Evolutionary conservation across 2,113 vertebrate species (phyloP).

Genomic region (Platysteira castanea): DNA sequence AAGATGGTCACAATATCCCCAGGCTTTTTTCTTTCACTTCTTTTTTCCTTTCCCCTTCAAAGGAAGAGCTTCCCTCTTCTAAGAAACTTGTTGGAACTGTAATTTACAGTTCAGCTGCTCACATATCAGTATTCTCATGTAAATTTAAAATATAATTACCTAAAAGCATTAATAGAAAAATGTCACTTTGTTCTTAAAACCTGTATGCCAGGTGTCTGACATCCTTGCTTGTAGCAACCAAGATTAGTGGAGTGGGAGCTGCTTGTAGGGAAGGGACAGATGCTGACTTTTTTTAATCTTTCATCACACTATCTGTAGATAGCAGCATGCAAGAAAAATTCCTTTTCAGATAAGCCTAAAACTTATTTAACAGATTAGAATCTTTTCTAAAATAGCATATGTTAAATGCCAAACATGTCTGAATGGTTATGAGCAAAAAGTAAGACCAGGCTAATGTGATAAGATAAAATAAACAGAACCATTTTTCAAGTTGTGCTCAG

Average conservation of each 20-base stretch:
- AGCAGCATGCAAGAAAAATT: constrained; percentile 50
- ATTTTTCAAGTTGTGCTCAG: constrained; percentile 21
- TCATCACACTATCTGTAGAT: constrained; percentile 36
- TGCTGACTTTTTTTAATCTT: not conserved
- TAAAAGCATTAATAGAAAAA: not conserved
- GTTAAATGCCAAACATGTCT: constrained; percentile 50
- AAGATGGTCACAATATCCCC: not conserved
- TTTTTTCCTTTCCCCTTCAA: not conserved
- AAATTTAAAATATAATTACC: not conserved
- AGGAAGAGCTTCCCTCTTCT: not conserved
- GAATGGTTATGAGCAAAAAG: constrained; percentile 38
- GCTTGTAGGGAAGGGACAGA: not conserved
- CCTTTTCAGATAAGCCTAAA: constrained; percentile 48
- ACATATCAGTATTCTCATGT: not conserved
- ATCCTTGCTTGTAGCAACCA: not conserved
- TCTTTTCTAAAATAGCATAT: constrained; percentile 37
- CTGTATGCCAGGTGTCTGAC: not conserved
- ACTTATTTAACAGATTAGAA: constrained; percentile 64
- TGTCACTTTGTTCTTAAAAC: not conserved
- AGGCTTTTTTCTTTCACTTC: not conserved
- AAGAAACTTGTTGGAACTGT: not conserved
- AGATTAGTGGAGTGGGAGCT: not conserved
- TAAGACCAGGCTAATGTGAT: constrained; percentile 27
- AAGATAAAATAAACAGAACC: constrained; percentile 51
- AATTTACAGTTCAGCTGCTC: not conserved